phyloP scores from a whole-genome alignment of 1,140 invertebrate genomes.

The Drosophila nigrodunni region DNA sequence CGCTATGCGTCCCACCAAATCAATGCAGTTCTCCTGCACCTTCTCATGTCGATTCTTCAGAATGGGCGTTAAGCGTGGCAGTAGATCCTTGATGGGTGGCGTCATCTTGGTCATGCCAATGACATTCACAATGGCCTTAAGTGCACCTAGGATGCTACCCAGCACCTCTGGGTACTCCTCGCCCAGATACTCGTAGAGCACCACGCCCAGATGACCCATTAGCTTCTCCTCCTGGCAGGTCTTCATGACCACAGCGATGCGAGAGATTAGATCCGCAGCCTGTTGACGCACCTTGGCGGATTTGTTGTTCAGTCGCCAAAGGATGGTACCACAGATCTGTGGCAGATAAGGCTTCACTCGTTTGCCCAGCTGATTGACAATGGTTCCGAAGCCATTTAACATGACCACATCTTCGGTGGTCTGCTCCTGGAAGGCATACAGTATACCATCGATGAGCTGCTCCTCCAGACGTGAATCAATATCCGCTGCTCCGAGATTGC shows the following conservation, averaged over 20 bases:
- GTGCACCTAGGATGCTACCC: constrained; percentile 98
- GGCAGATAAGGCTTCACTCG: constrained; percentile 99
- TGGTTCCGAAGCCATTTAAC: constrained; percentile 99
- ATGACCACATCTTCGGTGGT: constrained; percentile 99
- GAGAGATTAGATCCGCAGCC: constrained; percentile 98
- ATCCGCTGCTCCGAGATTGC: constrained; percentile 98
- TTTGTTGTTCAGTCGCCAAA: constrained; percentile 99
- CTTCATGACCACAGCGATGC: constrained; percentile 99
- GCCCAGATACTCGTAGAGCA: constrained; percentile 99
- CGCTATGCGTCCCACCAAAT: constrained; percentile 99
- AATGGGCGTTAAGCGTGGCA: constrained; percentile 98
- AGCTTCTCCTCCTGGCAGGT: constrained; percentile 99
- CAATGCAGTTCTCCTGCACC: constrained; percentile 99
- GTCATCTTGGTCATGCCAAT: constrained; percentile 99
- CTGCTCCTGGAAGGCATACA: constrained; percentile 99
- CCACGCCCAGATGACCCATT: constrained; percentile 99
- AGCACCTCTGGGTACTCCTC: constrained; percentile 99
- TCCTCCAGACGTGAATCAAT: constrained; percentile 99
- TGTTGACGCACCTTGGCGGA: constrained; percentile 99
- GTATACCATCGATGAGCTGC: constrained; percentile 99
- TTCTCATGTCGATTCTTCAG: constrained; percentile 97
- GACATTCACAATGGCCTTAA: constrained; percentile 99
- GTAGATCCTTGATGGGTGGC: constrained; percentile 99
- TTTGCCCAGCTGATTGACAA: constrained; percentile 98
- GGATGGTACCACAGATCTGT: constrained; percentile 99